Percentiles rank a stretch among this genome's conserved stretches.
Evolutionary conservation across 2,113 vertebrate species (phyloP).

Genomic region (Dipodomys merriami): DNA sequence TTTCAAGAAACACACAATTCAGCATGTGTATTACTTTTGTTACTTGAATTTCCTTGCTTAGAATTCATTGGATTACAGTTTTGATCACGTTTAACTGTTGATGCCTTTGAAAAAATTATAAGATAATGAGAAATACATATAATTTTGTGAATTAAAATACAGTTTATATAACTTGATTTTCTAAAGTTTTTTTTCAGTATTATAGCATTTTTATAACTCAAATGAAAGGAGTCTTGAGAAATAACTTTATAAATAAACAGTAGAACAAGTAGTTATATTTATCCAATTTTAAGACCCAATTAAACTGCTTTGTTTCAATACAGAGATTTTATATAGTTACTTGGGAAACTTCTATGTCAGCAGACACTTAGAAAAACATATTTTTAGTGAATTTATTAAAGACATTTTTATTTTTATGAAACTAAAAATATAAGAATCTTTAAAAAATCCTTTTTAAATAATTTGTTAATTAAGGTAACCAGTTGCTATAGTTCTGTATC

Average conservation of each 20-base stretch:
- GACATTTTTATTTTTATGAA: neutral
- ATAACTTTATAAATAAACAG: conserved; percentile 13
- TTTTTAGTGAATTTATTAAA: conserved; percentile 11
- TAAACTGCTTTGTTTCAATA: neutral
- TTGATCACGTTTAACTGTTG: neutral
- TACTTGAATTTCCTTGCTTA: conserved; percentile 18
- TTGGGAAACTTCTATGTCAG: neutral
- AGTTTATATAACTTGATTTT: neutral
- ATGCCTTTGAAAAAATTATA: neutral
- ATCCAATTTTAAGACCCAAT: neutral
- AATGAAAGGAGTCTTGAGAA: neutral
- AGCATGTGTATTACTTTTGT: neutral
- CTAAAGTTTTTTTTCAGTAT: conserved; percentile 6
- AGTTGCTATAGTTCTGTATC: conserved; percentile 2
- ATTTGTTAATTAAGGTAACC: no score
- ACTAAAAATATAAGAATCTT: neutral
- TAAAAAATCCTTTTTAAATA: neutral
- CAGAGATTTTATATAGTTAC: neutral
- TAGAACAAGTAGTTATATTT: neutral
- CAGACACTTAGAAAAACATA: neutral
- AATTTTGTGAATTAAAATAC: neutral
- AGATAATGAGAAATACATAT: neutral
- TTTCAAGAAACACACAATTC: neutral
- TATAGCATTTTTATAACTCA: neutral
- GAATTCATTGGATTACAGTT: neutral